These are phyloP conservation scores for Pterois miles DNA, from an alignment of 2,797 vertebrate genomes.

Conservation along the genomic window DNA sequence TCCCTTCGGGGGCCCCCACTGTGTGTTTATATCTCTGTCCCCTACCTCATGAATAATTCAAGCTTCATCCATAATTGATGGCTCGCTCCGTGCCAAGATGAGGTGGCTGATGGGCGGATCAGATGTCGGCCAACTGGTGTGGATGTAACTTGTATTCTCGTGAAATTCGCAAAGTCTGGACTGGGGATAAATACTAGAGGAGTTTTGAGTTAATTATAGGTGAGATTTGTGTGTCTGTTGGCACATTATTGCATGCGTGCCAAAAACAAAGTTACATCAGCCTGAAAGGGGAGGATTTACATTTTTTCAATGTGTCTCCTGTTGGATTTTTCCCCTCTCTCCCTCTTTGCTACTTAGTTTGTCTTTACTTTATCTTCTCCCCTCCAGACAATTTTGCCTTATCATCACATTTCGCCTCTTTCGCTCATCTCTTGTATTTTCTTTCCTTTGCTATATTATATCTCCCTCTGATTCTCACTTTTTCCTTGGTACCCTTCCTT, in stretches of 20 bases:
- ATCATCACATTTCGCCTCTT: conserved; percentile 30
- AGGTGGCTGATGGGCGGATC: conserved; percentile 62
- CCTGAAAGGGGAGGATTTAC: not conserved
- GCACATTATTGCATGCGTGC: not conserved
- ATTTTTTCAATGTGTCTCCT: conserved; percentile 9
- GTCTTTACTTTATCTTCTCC: conserved; percentile 36
- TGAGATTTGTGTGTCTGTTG: not conserved
- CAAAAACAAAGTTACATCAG: not conserved
- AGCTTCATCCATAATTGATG: conserved; percentile 79
- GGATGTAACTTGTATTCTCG: conserved; percentile 36
- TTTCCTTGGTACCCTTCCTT: not conserved
- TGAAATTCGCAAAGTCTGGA: not conserved
- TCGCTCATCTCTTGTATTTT: conserved; percentile 6
- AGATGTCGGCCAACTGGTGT: conserved; percentile 46
- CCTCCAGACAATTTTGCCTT: conserved; percentile 14
- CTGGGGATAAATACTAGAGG: not conserved
- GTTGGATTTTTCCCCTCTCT: not conserved
- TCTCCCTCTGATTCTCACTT: conserved; percentile 20
- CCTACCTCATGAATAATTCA: conserved; percentile 80
- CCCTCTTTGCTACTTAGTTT: conserved; percentile 5
- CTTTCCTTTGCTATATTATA: conserved; percentile 4
- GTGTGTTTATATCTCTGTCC: conserved; percentile 65
- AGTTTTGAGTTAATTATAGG: not conserved
- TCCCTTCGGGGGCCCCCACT: conserved; percentile 20
- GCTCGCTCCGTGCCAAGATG: conserved; percentile 47